Evolutionary conservation across 23 tunicate genomes (phyloP).

Genomic region (Styela clava): DNA sequence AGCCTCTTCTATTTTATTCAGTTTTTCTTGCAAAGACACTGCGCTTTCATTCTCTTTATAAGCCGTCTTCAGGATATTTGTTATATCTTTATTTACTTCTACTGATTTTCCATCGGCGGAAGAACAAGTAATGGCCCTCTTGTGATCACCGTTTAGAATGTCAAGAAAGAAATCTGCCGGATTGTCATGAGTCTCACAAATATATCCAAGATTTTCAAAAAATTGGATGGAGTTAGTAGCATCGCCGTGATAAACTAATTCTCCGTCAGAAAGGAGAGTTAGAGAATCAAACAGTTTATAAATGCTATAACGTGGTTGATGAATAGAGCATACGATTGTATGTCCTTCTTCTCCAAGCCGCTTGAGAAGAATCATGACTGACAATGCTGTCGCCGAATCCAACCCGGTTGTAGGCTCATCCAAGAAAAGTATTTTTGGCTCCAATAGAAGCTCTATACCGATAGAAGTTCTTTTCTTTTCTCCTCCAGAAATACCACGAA

Average conservation of each 20-base stretch:
- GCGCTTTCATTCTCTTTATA: not conserved
- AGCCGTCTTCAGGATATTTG: not conserved
- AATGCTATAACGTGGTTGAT: constrained; percentile 85
- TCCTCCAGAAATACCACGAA: constrained; percentile 91
- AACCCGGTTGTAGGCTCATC: no score
- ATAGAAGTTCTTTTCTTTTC: constrained; percentile 88
- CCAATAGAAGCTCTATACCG: constrained; percentile 79
- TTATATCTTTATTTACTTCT: not conserved
- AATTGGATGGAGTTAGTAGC: constrained; percentile 43
- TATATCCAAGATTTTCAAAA: constrained; percentile 75
- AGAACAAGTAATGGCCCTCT: not conserved
- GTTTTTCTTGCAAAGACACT: constrained; percentile 1
- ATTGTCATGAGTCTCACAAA: constrained; percentile 82
- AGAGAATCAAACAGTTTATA: constrained; percentile 71
- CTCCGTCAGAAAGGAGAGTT: constrained; percentile 71
- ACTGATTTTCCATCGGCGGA: not conserved
- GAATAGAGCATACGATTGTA: constrained; percentile 79
- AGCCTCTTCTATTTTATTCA: constrained; percentile 12
- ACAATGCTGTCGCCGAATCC: constrained; percentile 88
- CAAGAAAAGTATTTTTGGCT: no score
- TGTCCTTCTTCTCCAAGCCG: constrained; percentile 68
- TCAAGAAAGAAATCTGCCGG: constrained; percentile 95
- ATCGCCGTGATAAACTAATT: constrained; percentile 68
- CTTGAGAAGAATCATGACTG: constrained; percentile 72
- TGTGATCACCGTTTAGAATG: constrained; percentile 77